Base-by-base conservation (phyloP, 2,113 vertebrate genomes). In the Toxostoma redivivum region DNA sequence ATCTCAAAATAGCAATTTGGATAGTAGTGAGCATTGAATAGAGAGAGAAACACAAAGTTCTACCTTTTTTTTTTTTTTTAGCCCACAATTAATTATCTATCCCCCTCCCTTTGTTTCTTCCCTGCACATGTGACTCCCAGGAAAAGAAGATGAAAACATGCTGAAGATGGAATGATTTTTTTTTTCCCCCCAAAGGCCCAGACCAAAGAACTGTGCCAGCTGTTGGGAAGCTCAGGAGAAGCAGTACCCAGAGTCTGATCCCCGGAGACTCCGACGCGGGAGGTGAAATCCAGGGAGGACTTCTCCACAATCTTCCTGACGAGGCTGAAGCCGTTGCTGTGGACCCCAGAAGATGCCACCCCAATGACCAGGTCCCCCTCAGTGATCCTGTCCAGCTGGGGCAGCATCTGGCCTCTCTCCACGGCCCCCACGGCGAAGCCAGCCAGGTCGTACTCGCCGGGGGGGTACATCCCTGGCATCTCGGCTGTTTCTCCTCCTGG, bases 291-390 rank as follows among this genome's bases (percentile, higher is more conserved):
- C 2, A 99, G 97, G 1, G 95, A 81, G 7, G 98, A 97, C 18
- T 96, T 97, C 84, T 99, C 98, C 65, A 99, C 97, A 17, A 99
- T 98, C 96, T 98, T 99, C 84, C 99, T 98, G 19, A 99, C 99
- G 31, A 99, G 98, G 92, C 99, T 99, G 95, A 98, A 99, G 31
- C 99, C 99, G 16, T 99, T 99, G 98, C 99, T 99, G 95, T 99
- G 99, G 30, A 99, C 83, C 6, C 99, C 99, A 4, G 99, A 99
- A 20, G 99, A 99, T 28, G 99, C 98, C 33, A 99, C 81, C 12
- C 99, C 99, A 13, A 99, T 96, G 72, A 99, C 65, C 50, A 97
- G 22, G 8, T 99, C 99, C 10, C 98, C 99, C 61, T 98, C 98
- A 0, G 67, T 8, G 79, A 99, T 98, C 94, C 97, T 98, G 21